Evolutionary conservation across 2,113 vertebrate genomes (phyloP), one percentile per base, ranked within the genome.

Genomic region (Heloderma charlesbogerti): DNA sequence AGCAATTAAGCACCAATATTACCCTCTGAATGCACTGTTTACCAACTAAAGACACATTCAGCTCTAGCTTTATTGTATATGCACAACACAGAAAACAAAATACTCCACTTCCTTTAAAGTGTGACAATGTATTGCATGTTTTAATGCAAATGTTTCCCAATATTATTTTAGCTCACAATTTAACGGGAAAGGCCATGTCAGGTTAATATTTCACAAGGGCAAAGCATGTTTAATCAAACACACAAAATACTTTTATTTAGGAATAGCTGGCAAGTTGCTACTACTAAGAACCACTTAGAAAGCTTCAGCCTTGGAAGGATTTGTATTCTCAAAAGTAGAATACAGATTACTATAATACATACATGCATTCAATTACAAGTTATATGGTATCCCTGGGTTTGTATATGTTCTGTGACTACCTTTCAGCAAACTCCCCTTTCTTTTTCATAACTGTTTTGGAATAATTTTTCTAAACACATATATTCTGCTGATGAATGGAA

Each of bases 1-100:
- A 95, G 92, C 86, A 96, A 92, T 96, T 95, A 94, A 77, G n/a
- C 81, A 95, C 63, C 80, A 87, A 95, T 90, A 90, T 43, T 92
- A 94, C 90, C 82, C 27, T 29, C 60, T 90, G 6, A 34, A 87
- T 77, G 89, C 81, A 51, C 82, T 80, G 57, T 0, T 72, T 74
- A 88, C 8, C 91, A 18, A 10, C 15, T 48, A 12, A 9, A 18
- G 27, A 15, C 15, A 1, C 0, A 5, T 0, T 63, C 75, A 29
- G 18, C 1, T 0, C 31, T 0, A 10, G 37, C 78, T 88, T 88
- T 29, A 0, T 29, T 48, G n/a, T 2, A 0, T n/a, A 78, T 69
- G 40, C 27, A 69, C 0, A n/a, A 66, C 22, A 81, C n/a, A 31
- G 25, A 31, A 80, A 90, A 71, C 20, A 37, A 75, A 66, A 78